Percentiles rank a stretch among this genome's conserved stretches.
Conservation (phyloP, 1,140 invertebrate species). For the Psix sp. region DNA sequence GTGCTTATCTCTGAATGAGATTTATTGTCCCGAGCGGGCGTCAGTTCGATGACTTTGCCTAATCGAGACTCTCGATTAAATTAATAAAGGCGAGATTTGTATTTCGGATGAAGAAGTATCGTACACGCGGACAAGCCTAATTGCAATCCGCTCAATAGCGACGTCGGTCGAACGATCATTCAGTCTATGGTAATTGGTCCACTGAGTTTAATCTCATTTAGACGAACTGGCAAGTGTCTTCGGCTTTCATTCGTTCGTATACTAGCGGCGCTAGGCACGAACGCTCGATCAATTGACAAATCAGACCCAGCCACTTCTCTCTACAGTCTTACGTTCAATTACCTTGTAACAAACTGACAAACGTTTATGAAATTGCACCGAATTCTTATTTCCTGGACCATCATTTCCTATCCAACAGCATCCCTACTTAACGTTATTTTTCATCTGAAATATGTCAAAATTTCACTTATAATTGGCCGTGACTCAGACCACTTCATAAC, state of each 20-base stretch:
- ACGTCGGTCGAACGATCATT: conserved; percentile 52
- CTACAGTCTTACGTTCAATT: conserved; percentile 33
- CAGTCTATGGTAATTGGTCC: conserved; percentile 55
- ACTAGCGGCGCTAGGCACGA: conserved; percentile 24
- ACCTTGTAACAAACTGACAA: conserved; percentile 26
- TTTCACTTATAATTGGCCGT: conserved; percentile 59
- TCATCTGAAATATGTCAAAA: conserved; percentile 46
- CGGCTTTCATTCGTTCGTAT: conserved; percentile 47
- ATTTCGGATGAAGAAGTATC: conserved; percentile 21
- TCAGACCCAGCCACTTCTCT: conserved; percentile 40
- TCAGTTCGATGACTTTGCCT: background rate
- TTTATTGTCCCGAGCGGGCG: conserved; percentile 8
- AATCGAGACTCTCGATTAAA: conserved; percentile 1
- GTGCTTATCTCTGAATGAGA: conserved; percentile 11
- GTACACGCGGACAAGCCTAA: background rate
- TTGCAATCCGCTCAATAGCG: conserved; percentile 39
- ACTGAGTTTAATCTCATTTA: conserved; percentile 60
- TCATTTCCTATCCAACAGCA: background rate
- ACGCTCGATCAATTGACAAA: conserved; percentile 55
- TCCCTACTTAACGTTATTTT: too few species aligned
- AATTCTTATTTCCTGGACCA: conserved; percentile 9
- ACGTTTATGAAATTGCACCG: conserved; percentile 6
- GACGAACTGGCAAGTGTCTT: conserved; percentile 59
- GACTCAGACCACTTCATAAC: conserved; percentile 60
- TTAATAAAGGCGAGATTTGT: conserved; percentile 6